Evolutionary conservation across 2,888 invertebrate genomes (phyloP).

Genomic region (Caenorhabditis japonica): DNA sequence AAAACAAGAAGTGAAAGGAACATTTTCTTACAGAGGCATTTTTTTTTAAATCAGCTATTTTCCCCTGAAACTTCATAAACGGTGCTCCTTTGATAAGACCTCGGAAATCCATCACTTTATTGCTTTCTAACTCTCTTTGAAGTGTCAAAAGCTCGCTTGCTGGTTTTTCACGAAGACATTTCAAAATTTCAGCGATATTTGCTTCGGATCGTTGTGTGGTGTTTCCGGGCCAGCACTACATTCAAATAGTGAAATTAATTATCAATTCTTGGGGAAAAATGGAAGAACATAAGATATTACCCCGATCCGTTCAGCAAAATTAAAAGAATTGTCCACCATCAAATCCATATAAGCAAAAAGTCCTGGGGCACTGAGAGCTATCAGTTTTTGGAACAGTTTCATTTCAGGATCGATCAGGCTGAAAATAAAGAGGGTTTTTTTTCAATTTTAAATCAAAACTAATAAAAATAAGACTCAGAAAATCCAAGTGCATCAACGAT

Average conservation of each 20-base stretch:
- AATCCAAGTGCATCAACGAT: slow-evolving; percentile 20
- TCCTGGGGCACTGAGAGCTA: slow-evolving; percentile 19
- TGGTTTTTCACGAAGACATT: slow-evolving; percentile 12
- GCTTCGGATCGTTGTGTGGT: background rate
- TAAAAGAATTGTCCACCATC: slow-evolving; percentile 15
- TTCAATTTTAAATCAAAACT: background rate
- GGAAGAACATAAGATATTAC: background rate
- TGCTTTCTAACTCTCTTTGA: slow-evolving; percentile 14
- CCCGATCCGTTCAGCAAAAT: slow-evolving; percentile 3
- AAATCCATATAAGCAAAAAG: slow-evolving; percentile 15
- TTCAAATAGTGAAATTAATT: too few relatives aligned
- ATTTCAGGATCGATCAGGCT: slow-evolving; percentile 31
- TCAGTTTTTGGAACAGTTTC: slow-evolving; percentile 36
- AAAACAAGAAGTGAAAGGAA: too few relatives aligned
- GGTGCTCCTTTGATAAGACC: slow-evolving; percentile 19
- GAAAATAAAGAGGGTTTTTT: background rate
- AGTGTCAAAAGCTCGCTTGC: background rate
- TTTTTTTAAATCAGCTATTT: slow-evolving; percentile 10
- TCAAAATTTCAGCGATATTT: slow-evolving; percentile 14
- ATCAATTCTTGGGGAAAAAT: background rate
- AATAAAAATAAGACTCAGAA: slow-evolving; percentile 5
- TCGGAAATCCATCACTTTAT: slow-evolving; percentile 4
- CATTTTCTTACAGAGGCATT: slow-evolving; percentile 11
- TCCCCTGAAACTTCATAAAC: slow-evolving; percentile 8
- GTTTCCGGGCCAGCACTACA: slow-evolving; percentile 13